Conservation (phyloP, 2,113 vertebrate species). For the Stercorarius parasiticus region DNA sequence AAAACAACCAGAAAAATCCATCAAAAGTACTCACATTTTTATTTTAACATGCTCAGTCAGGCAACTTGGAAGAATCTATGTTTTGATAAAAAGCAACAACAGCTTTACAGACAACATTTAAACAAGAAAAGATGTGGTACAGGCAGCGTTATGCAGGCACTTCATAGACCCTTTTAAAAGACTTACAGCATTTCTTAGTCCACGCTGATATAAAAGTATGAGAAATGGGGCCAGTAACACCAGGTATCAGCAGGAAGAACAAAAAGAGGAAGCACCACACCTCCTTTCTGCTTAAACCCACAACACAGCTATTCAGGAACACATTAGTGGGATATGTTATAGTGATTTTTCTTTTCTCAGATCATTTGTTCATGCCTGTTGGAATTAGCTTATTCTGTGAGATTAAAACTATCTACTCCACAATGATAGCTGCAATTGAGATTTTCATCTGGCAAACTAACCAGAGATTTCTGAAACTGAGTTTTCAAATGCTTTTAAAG, state of each 20-base stretch:
- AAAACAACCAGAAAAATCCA: background rate
- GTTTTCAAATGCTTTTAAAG: background rate
- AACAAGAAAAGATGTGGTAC: background rate
- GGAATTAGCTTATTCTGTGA: background rate
- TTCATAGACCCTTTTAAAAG: background rate
- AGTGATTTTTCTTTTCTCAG: background rate
- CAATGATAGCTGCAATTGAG: background rate
- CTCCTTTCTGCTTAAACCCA: background rate
- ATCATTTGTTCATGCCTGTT: background rate
- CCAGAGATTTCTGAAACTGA: background rate
- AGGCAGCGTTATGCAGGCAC: background rate
- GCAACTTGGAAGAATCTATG: background rate
- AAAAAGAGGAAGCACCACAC: background rate
- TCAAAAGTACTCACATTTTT: background rate
- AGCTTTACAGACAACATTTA: background rate
- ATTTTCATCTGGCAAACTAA: background rate
- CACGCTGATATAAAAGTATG: background rate
- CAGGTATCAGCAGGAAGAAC: background rate
- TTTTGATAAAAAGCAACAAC: background rate
- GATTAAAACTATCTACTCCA: background rate
- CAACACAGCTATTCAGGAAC: background rate
- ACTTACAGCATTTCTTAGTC: background rate
- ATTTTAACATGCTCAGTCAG: background rate
- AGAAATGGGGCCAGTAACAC: background rate
- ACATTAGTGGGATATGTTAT: background rate